Base-by-base conservation (phyloP, 1,140 invertebrate species). In the Leptinotarsa lineolata region DNA sequence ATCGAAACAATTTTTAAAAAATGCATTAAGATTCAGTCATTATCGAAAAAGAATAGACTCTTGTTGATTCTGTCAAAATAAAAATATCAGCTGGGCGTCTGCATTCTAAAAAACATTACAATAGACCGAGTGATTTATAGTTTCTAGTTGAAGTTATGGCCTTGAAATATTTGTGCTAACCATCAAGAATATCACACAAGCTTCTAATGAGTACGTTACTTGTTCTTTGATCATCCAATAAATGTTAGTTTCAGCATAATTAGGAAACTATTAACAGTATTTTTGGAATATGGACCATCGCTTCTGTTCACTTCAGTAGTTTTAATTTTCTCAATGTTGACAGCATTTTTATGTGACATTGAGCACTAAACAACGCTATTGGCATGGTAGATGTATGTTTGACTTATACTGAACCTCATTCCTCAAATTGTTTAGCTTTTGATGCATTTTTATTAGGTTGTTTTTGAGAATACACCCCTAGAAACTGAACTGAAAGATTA, bases 361-460 rank as follows among this genome's bases (percentile, higher is more conserved):
- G 44, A 54, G 67, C 67, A 68, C 67, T 68, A 54, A 68, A 68
- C 65, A 68, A 68, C 44, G 67, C 67, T 68, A 68, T 68, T 68
- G 67, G 67, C 67, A 68, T 68, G 67, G 67, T 68, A 68, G 67
- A 68, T 68, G 67, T 68, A 68, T 68, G 67, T 68, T 54, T 68
- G 67, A 68, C 44, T 67, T 68, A 68, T 68, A 68, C 45, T 68
- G 46, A 54, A 68, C 65, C 65, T 67, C 22, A 30, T 67, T 68
- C 67, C 67, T 68, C 54, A 68, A 54, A 68, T 68, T 68, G 67
- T 68, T 67, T 68, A 68, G 67, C 67, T 68, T 66, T 68, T 68
- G 67, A 68, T 68, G 67, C 67, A 68, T 68, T 68, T 39, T 63
- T 54, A 30, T 45, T 68, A 68, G 67, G 67, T 54, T 54, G n/a